phyloP scores from a whole-genome alignment of 2,113 vertebrate species.

The Halcyon malimbica region DNA sequence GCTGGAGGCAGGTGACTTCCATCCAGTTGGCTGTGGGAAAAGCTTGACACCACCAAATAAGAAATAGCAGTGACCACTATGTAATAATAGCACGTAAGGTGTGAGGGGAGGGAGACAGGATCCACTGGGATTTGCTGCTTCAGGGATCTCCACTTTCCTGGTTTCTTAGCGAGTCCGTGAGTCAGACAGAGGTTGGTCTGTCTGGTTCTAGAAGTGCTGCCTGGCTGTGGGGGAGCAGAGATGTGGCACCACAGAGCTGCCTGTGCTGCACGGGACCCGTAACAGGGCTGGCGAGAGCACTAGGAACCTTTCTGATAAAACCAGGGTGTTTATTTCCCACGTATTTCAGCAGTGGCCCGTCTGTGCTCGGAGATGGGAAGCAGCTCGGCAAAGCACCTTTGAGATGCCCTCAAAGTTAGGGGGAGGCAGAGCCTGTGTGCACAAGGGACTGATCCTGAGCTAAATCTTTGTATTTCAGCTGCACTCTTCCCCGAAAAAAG shows the following conservation, averaged over 20 bases:
- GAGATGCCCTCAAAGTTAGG: not conserved
- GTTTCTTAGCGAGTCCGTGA: not conserved
- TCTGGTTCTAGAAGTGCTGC: fast-evolving
- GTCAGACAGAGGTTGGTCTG: not conserved
- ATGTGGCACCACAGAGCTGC: not conserved
- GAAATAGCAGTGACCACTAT: not conserved
- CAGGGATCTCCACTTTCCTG: not conserved
- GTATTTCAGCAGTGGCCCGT: fast-evolving
- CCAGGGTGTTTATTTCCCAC: not conserved
- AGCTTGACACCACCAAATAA: not conserved
- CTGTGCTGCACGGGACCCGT: not conserved
- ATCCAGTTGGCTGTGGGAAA: not conserved
- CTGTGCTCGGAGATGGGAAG: fast-evolving
- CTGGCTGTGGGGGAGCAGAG: not conserved
- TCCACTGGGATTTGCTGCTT: not conserved
- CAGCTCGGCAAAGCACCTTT: not conserved
- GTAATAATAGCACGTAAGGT: not conserved
- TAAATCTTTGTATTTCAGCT: constrained; percentile 41
- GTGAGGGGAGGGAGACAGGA: not conserved
- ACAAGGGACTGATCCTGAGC: not conserved
- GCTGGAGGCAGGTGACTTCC: not conserved
- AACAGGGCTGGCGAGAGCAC: not conserved
- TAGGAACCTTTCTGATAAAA: not conserved
- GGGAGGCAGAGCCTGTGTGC: not conserved
- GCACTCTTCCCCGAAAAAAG: constrained; percentile 67